phyloP scores from a whole-genome alignment of 64 coral and sea anemone species.

The Trachythela sp. region DNA sequence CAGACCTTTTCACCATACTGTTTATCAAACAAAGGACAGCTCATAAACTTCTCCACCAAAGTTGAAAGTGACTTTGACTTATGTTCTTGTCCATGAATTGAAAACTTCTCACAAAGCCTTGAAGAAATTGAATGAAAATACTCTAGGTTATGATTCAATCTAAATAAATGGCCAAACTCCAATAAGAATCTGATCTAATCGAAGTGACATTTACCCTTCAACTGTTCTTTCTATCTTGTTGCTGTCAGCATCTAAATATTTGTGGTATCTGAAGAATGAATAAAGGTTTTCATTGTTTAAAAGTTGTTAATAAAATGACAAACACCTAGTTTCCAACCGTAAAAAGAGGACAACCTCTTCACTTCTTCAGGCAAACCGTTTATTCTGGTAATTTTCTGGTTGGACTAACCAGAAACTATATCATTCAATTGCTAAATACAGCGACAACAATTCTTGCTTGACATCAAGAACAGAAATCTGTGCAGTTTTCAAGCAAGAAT shows the following conservation, averaged over 20 bases:
- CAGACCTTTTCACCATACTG: neutral
- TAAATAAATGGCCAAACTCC: too few species aligned
- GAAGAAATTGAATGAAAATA: neutral
- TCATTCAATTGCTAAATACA: too few species aligned
- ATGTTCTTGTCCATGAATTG: neutral
- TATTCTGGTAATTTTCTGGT: too few species aligned
- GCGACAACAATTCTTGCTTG: too few species aligned
- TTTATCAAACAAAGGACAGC: neutral
- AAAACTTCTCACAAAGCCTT: conserved; percentile 11
- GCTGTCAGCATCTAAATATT: neutral
- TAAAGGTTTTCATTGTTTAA: neutral
- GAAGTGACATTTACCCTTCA: neutral
- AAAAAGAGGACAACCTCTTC: too few species aligned
- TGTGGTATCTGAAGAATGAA: neutral
- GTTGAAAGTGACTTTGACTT: neutral
- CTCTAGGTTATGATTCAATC: too few species aligned
- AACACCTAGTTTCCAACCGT: too few species aligned
- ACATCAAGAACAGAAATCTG: too few species aligned
- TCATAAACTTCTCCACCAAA: neutral
- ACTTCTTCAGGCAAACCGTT: too few species aligned
- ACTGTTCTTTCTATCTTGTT: neutral
- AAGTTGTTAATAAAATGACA: neutral
- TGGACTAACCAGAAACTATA: too few species aligned
- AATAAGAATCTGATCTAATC: neutral
- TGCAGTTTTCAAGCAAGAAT: too few species aligned